phyloP scores from a whole-genome alignment of 2,888 invertebrate genomes.

The Rugalucina vietnamica region DNA sequence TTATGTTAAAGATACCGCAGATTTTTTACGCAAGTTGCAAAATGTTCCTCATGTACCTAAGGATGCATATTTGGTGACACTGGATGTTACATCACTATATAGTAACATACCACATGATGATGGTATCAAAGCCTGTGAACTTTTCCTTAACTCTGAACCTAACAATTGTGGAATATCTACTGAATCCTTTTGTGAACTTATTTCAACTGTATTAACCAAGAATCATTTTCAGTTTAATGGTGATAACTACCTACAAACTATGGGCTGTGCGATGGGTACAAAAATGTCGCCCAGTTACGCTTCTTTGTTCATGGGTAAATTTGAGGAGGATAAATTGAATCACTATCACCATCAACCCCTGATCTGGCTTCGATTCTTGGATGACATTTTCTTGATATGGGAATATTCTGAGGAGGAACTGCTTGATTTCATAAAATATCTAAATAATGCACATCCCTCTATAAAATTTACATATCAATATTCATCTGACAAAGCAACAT shows the following conservation, averaged over 20 bases:
- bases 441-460: neutral
- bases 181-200: neutral
- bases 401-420: neutral
- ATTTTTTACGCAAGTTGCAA: neutral
- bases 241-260: neutral
- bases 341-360: neutral
- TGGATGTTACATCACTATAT: too few relatives aligned
- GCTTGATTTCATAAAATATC: constrained; percentile 4
- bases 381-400: neutral
- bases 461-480: neutral
- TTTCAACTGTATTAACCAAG: neutral
- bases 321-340: neutral
- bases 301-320: neutral
- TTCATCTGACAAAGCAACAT: neutral
- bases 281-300: neutral
- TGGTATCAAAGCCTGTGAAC: too few relatives aligned
- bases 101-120: too few relatives aligned
- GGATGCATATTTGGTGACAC: too few relatives aligned
- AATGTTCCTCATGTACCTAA: too few relatives aligned
- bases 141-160: too few relatives aligned
- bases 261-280: neutral
- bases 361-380: neutral
- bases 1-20: neutral
- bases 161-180: neutral
- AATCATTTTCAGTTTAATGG: neutral